Conservation (phyloP, 2,113 vertebrate species). For the Seriola rivoliana region DNA sequence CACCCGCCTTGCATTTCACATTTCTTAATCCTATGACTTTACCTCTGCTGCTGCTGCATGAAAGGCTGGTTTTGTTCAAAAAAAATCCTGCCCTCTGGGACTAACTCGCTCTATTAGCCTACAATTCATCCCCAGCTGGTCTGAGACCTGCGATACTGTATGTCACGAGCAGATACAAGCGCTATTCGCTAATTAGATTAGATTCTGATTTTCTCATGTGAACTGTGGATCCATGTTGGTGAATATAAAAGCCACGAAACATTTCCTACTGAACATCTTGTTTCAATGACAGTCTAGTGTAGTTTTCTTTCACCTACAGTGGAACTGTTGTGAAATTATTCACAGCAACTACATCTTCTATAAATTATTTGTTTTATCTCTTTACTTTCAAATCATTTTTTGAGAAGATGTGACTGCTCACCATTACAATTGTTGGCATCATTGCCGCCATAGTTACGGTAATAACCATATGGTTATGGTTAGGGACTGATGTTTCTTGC, state of each 20-base stretch:
- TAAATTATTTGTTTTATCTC: too few species aligned
- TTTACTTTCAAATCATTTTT: too few species aligned
- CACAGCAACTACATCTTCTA: too few species aligned
- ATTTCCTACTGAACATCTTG: background rate
- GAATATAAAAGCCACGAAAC: background rate
- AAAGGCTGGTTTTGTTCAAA: constrained; percentile 63
- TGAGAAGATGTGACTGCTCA: too few species aligned
- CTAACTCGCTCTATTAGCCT: background rate
- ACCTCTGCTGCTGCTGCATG: constrained; percentile 39
- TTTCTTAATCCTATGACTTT: constrained; percentile 56
- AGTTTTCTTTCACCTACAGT: background rate
- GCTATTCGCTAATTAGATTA: background rate
- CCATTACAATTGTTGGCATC: too few species aligned
- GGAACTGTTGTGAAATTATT: too few species aligned
- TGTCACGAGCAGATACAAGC: background rate
- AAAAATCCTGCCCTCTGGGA: constrained; percentile 26
- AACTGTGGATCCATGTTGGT: background rate
- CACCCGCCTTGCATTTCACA: constrained; percentile 38
- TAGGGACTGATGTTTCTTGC: too few species aligned
- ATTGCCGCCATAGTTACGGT: too few species aligned
- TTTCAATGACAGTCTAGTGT: background rate
- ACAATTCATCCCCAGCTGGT: background rate
- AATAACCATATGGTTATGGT: too few species aligned
- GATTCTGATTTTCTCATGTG: background rate
- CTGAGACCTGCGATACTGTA: background rate